Conservation (phyloP, 2,888 invertebrate genomes). For the Drosophila multiciliata region DNA sequence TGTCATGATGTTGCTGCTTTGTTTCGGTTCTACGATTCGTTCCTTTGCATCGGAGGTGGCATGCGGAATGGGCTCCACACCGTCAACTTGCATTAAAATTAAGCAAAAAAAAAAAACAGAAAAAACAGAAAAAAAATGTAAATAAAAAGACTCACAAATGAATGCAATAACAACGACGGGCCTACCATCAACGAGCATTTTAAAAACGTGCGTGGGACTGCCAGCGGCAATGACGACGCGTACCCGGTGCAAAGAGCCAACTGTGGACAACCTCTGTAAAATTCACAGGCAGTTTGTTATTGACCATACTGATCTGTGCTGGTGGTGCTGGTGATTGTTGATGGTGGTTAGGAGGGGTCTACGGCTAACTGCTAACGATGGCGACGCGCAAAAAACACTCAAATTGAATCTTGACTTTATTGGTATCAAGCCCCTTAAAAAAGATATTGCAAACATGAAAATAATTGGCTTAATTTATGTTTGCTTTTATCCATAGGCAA, state of each 20-base stretch:
- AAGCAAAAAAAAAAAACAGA: slow-evolving; percentile 66
- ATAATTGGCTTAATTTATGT: slow-evolving; percentile 72
- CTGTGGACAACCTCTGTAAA: slow-evolving; percentile 34
- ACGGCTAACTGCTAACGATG: slow-evolving; percentile 13
- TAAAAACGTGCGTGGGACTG: slow-evolving; percentile 75
- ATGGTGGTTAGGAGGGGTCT: slow-evolving; percentile 14
- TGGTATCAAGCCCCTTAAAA: slow-evolving; percentile 58
- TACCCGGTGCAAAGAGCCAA: slow-evolving; percentile 22
- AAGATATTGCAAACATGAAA: slow-evolving; percentile 64
- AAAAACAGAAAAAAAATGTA: slow-evolving; percentile 64
- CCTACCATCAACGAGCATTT: slow-evolving; percentile 51
- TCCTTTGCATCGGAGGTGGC: slow-evolving; percentile 60
- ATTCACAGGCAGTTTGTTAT: slow-evolving; percentile 33
- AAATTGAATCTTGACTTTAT: slow-evolving; percentile 77
- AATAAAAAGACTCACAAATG: slow-evolving; percentile 72
- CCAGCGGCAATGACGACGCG: slow-evolving; percentile 60
- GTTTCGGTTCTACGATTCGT: slow-evolving; percentile 53
- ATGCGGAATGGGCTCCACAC: slow-evolving; percentile 56
- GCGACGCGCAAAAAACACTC: slow-evolving; percentile 48
- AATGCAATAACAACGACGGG: slow-evolving; percentile 71
- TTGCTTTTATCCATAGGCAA: slow-evolving; percentile 39
- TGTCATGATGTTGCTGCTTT: slow-evolving; percentile 58
- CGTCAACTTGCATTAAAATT: slow-evolving; percentile 59
- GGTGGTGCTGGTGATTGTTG: background rate
- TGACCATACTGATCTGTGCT: slow-evolving; percentile 25